phyloP scores from a whole-genome alignment of 37 sponge, comb jelly and placozoan species.

The Cladorhizidae sp. region DNA sequence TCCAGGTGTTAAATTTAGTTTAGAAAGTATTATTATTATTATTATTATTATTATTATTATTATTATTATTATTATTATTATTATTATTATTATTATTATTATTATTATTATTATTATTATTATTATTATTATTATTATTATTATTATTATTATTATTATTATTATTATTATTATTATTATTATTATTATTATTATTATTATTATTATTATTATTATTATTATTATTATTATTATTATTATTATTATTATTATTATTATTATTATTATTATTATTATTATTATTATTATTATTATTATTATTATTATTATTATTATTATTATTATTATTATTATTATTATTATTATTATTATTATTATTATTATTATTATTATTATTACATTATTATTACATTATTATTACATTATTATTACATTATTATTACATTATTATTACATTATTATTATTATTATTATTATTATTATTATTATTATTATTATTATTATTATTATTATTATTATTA shows the following conservation, averaged over 20 bases:
- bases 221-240: constrained; percentile 1
- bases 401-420: background rate
- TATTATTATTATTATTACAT: background rate
- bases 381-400: background rate
- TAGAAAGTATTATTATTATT: too few relatives aligned
- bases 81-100: constrained; percentile 1
- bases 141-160: background rate
- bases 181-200: background rate
- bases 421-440: background rate
- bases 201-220: background rate
- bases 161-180: background rate
- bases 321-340: background rate
- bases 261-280: background rate
- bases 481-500: too few relatives aligned
- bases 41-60: constrained; percentile 1
- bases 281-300: background rate
- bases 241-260: background rate
- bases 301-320: background rate
- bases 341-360: background rate
- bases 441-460: background rate
- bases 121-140: background rate
- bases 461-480: too few relatives aligned
- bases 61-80: background rate
- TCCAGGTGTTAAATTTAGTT: too few relatives aligned
- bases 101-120: background rate